phyloP scores from a whole-genome alignment of 2,113 vertebrate species.

The Rissa tridactyla region DNA sequence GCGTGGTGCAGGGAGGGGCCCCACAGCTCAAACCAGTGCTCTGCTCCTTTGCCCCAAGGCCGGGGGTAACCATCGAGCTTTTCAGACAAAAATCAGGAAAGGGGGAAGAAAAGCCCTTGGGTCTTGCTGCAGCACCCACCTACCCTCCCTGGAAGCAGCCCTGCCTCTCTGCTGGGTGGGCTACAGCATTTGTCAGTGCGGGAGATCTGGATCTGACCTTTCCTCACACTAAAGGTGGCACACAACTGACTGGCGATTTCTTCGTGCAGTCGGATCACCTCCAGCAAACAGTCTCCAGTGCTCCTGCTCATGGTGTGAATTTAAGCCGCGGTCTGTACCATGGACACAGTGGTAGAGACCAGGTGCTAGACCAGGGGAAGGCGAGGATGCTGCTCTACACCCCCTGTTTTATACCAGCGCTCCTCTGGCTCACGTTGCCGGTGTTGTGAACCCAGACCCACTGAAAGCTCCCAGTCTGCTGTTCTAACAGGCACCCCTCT shows the following conservation, averaged over 20 bases:
- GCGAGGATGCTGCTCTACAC: no score
- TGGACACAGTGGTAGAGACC: rapidly evolving
- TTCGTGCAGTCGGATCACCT: not conserved
- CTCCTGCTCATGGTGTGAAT: not conserved
- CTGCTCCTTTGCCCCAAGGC: not conserved
- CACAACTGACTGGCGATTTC: rapidly evolving
- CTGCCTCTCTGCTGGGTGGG: not conserved
- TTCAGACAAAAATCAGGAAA: not conserved
- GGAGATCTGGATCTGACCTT: not conserved
- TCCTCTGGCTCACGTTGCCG: rapidly evolving
- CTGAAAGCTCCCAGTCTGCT: not conserved
- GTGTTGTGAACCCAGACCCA: not conserved
- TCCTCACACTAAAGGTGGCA: not conserved
- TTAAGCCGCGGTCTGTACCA: not conserved
- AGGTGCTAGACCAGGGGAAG: not conserved
- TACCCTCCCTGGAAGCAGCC: not conserved
- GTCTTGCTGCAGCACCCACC: not conserved
- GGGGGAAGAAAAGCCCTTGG: not conserved
- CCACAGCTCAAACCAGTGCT: not conserved
- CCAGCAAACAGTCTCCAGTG: not conserved
- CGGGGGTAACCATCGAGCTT: not conserved
- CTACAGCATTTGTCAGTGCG: not conserved
- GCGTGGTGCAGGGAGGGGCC: not conserved
- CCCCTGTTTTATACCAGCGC: no score
- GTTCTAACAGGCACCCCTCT: not conserved